phyloP scores from a whole-genome alignment of 1,140 invertebrate genomes.

The Drosophila santomea region DNA sequence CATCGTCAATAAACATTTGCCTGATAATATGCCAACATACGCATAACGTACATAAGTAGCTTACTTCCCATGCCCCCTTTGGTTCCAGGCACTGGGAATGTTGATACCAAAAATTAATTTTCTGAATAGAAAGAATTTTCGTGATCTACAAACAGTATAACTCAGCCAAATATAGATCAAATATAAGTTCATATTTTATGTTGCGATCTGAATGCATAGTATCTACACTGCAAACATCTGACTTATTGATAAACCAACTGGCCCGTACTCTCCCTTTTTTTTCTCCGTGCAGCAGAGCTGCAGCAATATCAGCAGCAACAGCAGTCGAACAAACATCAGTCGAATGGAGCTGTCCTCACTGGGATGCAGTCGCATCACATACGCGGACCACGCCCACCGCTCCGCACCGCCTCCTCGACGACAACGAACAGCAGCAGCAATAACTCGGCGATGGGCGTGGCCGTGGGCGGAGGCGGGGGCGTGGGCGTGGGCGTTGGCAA shows the following conservation, averaged over 20 bases:
- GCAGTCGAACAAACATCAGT: slow-evolving; percentile 73
- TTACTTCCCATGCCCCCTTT: slow-evolving; percentile 32
- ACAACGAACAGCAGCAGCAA: slow-evolving; percentile 84
- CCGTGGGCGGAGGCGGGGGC: slow-evolving; percentile 40
- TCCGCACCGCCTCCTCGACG: slow-evolving; percentile 79
- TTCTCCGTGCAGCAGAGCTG: slow-evolving; percentile 60
- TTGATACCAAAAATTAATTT: no score
- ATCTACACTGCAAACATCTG: neutral
- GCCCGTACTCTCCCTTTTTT: neutral
- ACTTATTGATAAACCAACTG: neutral
- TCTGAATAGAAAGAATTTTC: no score
- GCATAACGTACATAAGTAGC: slow-evolving; percentile 72
- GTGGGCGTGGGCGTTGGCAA: slow-evolving; percentile 48
- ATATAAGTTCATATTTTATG: no score
- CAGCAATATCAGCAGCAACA: slow-evolving; percentile 76
- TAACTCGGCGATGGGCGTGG: slow-evolving; percentile 63
- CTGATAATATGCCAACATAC: slow-evolving; percentile 75
- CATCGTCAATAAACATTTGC: slow-evolving; percentile 64
- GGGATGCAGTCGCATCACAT: slow-evolving; percentile 77
- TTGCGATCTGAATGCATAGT: neutral
- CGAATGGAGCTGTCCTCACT: slow-evolving; percentile 74
- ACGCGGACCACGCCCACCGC: slow-evolving; percentile 79
- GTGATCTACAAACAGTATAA: no score
- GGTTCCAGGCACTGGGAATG: neutral
- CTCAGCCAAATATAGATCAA: no score